Conservation (phyloP, 2,797 vertebrate species). For the Helostoma temminkii region DNA sequence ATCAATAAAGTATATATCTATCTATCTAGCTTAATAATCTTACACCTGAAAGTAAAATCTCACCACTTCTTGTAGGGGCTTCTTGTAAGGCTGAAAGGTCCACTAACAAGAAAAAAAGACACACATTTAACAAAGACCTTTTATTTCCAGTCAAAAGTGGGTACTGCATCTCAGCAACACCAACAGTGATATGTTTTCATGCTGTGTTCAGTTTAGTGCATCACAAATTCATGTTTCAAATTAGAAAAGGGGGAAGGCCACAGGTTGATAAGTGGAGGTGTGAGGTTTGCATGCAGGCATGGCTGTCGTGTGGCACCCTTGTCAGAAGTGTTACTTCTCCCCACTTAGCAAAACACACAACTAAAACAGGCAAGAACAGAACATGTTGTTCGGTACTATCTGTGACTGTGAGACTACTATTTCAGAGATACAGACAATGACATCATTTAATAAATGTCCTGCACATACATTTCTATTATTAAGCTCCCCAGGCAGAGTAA, state of each 20-base stretch:
- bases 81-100: not conserved
- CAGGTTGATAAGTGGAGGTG: slow-evolving; percentile 45
- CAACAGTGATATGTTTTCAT: slow-evolving; percentile 40
- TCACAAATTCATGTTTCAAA: slow-evolving; percentile 41
- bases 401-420: not conserved
- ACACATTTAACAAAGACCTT: slow-evolving; percentile 45
- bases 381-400: not conserved
- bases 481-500: slow-evolving; percentile 7
- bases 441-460: too few species aligned
- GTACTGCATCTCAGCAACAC: slow-evolving; percentile 29
- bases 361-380: slow-evolving; percentile 13
- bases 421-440: slow-evolving; percentile 3
- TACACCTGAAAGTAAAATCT: not conserved
- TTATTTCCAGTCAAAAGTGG: slow-evolving; percentile 66
- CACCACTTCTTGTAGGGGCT: not conserved
- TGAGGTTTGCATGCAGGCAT: slow-evolving; percentile 54
- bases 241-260: slow-evolving; percentile 67
- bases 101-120: slow-evolving; percentile 1
- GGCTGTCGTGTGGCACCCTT: slow-evolving; percentile 51
- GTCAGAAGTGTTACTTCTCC: slow-evolving; percentile 69
- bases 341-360: slow-evolving; percentile 28
- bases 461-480: slow-evolving; percentile 8
- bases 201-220: slow-evolving; percentile 48
- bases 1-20: not conserved
- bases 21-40: not conserved